Evolutionary conservation across 2,113 vertebrate genomes (phyloP), one percentile per base, ranked within the genome.

Genomic region (Etia nguti): DNA sequence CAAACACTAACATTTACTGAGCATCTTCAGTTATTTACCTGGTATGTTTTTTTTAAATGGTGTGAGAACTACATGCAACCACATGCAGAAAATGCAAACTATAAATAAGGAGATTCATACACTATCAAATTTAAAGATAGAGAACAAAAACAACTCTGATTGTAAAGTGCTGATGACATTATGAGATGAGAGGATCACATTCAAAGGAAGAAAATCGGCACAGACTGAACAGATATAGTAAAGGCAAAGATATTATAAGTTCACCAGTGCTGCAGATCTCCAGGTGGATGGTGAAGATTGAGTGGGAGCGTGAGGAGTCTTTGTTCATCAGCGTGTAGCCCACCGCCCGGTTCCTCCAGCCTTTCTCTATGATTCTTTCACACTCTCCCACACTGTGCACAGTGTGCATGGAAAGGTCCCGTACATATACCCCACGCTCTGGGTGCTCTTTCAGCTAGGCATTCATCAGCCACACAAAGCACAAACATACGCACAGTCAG

Each of bases 311-410:
- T 0, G 98, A 99, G 4, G 98, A 98, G 89, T 98, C 97, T 89
- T 97, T 97, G 91, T 97, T 98, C 97, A 97, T 97, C 85, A 98
- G 96, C 0, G 97, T 98, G 95, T 93, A 98, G 82, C 97, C 97
- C 34, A 97, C 97, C 0, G 98, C 96, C 26, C 98, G 97, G 92
- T 96, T 98, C 60, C 86, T 96, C 97, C 97, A 98, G 92, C 97
- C 98, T 0, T n/a, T 94, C 86, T 97, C 97, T 95, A 98, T 96
- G 92, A 98, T 95, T 70, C 73, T 94, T 94, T 98, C 97, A 0
- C 98, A 97, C 95, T 98, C 97, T 2, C 84, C 88, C 83, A 97
- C 95, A 0, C 93, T 97, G 91, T 97, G 97, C 89, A 98, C 96
- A 0, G 96, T 96, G 91, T 97, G 97, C 96, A 97, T 95, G 83